phyloP scores from a whole-genome alignment of 1,140 invertebrate genomes.

The Micrasema longulum region DNA sequence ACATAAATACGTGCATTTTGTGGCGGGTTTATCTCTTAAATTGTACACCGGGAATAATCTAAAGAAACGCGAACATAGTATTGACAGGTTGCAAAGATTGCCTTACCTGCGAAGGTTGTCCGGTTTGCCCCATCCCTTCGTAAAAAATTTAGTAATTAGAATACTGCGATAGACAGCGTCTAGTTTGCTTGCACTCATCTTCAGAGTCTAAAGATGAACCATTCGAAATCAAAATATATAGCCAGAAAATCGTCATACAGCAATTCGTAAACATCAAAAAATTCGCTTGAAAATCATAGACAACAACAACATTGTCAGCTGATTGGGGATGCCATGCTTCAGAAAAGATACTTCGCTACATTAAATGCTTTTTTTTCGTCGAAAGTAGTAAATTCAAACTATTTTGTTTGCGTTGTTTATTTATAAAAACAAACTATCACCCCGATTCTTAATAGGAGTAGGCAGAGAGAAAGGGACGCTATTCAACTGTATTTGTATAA shows the following conservation, averaged over 20 bases:
- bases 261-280: conserved; percentile 43
- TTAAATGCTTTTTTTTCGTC: too few species aligned
- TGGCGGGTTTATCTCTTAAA: conserved; percentile 22
- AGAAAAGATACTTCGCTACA: too few species aligned
- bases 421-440: too few species aligned
- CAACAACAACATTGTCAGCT: conserved; percentile 25
- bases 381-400: too few species aligned
- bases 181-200: conserved; percentile 81
- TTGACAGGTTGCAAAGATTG: conserved; percentile 12
- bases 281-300: conserved; percentile 39
- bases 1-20: conserved; percentile 32
- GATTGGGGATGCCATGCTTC: conserved; percentile 11
- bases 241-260: conserved; percentile 14
- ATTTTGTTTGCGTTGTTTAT: too few species aligned
- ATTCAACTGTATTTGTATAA: too few species aligned
- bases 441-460: too few species aligned
- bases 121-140: conserved; percentile 96
- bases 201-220: conserved; percentile 44
- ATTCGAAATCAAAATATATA: conserved; percentile 42
- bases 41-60: conserved; percentile 13
- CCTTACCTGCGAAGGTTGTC: conserved; percentile 87
- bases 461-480: too few species aligned
- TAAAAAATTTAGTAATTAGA: conserved; percentile 93
- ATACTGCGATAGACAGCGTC: conserved; percentile 92
- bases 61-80: too few species aligned